phyloP scores from a whole-genome alignment of 92 coral and sea anemone species.

The Zoanthus gigantus region DNA sequence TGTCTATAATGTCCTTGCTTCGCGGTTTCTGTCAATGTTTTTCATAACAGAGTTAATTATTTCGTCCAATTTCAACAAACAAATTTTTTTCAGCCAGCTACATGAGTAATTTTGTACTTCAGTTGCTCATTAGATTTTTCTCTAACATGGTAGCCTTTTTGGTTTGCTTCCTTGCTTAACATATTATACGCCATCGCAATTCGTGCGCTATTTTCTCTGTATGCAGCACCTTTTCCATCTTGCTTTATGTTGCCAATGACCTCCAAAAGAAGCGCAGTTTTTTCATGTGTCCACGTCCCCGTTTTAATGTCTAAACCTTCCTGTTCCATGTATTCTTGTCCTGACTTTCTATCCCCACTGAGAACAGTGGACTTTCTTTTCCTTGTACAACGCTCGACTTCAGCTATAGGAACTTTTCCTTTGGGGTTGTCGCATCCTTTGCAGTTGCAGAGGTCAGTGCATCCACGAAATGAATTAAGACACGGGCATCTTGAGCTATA shows the following conservation, averaged over 20 bases:
- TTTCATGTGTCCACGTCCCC: not conserved
- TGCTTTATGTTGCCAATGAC: not conserved
- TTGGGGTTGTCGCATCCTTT: slow-evolving; percentile 51
- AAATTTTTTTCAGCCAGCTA: not conserved
- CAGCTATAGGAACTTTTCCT: slow-evolving; percentile 31
- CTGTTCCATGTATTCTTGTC: not conserved
- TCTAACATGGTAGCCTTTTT: not conserved
- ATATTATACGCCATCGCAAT: not conserved
- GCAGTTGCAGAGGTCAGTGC: slow-evolving; percentile 59
- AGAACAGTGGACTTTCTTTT: not conserved
- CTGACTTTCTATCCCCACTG: not conserved
- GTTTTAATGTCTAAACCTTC: not conserved
- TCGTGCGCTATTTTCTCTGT: not conserved
- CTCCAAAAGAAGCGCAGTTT: not conserved
- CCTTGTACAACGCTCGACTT: not conserved
- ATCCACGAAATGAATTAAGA: slow-evolving; percentile 34
- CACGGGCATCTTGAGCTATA: slow-evolving; percentile 44
- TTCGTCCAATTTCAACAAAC: not conserved
- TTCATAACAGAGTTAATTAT: not conserved
- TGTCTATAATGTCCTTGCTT: not conserved
- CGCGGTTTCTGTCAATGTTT: not conserved
- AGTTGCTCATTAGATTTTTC: not conserved
- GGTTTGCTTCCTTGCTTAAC: not conserved
- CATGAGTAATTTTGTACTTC: not conserved
- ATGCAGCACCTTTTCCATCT: not conserved